Base-by-base conservation (phyloP, 2,113 vertebrate species). In the Chamaetylas fuelleborni region DNA sequence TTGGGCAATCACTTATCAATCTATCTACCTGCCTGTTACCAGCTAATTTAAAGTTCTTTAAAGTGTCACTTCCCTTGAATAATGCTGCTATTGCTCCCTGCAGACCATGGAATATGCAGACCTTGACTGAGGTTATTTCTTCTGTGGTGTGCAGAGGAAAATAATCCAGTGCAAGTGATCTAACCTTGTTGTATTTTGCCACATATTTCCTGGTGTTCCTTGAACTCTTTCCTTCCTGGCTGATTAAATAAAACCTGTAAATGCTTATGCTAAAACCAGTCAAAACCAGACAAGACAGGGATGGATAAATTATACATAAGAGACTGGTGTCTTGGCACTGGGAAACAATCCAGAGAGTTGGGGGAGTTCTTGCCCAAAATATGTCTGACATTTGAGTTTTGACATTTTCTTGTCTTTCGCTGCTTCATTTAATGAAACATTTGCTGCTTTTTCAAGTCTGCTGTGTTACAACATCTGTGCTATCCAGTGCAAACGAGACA, bases 41-140 rank as follows among this genome's bases (percentile, higher is more conserved):
- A 96, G 89, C 71, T 95, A 88, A 92, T 95, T 96, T 96, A 85
- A 90, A 90, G 92, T 94, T 95, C 84, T 97, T 93, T 95, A 50
- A 95, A 94, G 83, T 97, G 94, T 95, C 94, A 92, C 81, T 93
- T 95, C 74, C 58, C 85, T 95, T 96, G 89, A 96, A 73, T 94
- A 83, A 96, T 87, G 91, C 83, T 6, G 58, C 22, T 50, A 51
- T 67, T 1, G 5, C 54, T 96, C 95, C 90, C 92, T 62, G 54
- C 36, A 93, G 91, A 74, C 67, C 6, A 1, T 51, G 64, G 93
- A 95, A 29, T 69, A 11, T 4, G 14, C 53, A 89, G 80, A 42
- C 73, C 82, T 86, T 38, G 60, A 24, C 65, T 60, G 74, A 83
- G 61, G 57, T 81, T 84, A 60, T 96, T 95, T 90, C 94, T 97